Percentiles rank a stretch among this genome's conserved stretches.
Conservation (phyloP, 2,888 invertebrate species). For the Zygothrica quintamaculata region DNA sequence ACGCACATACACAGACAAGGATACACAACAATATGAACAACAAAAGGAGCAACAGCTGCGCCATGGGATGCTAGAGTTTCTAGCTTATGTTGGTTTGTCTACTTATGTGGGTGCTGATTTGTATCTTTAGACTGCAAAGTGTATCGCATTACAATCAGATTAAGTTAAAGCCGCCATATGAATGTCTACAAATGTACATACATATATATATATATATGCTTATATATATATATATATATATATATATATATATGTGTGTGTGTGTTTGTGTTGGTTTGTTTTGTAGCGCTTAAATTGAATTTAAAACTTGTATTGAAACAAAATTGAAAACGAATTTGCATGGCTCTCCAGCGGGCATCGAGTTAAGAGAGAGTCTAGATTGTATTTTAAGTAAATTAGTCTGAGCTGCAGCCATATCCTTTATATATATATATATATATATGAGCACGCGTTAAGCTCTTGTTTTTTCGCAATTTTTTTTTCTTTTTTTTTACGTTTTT, state of each 20-base stretch:
- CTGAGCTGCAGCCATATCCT: constrained; percentile 4
- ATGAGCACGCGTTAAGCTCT: background rate
- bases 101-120: constrained; percentile 71
- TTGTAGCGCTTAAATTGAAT: constrained; percentile 65
- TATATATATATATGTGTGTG: constrained; percentile 11
- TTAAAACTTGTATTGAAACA: constrained; percentile 68
- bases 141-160: constrained; percentile 78
- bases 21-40: constrained; percentile 35
- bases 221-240: constrained; percentile 1
- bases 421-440: no score
- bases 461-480: constrained; percentile 8
- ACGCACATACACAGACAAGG: constrained; percentile 16
- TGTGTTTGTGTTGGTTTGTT: constrained; percentile 6
- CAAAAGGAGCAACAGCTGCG: constrained; percentile 72
- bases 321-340: constrained; percentile 70
- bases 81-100: constrained; percentile 40
- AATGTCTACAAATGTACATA: constrained; percentile 1
- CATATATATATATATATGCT: background rate
- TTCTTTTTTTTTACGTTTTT: background rate
- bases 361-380: constrained; percentile 14
- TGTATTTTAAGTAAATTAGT: constrained; percentile 70
- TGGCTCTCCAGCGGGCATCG: constrained; percentile 13
- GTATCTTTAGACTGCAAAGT: constrained; percentile 75
- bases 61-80: constrained; percentile 36
- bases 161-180: constrained; percentile 69